Conservation (phyloP, 2,888 invertebrate species). For the Stenodera caucasica region DNA sequence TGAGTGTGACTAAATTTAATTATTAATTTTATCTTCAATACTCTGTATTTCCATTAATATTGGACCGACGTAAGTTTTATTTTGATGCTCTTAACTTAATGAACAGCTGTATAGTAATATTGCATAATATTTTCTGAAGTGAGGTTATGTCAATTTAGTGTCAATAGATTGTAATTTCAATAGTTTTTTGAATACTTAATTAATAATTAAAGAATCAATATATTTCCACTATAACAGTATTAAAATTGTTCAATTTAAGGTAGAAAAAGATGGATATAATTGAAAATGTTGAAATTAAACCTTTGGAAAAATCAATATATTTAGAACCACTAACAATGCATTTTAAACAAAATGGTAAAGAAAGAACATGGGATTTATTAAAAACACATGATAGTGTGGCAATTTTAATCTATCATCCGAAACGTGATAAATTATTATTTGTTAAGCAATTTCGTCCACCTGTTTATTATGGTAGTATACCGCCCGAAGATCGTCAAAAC, state of each 20-base stretch:
- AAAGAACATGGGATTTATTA: conserved; percentile 81
- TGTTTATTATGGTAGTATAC: conserved; percentile 72
- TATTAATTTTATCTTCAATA: no score
- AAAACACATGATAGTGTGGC: conserved; percentile 85
- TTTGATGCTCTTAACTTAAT: no score
- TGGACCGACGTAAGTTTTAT: no score
- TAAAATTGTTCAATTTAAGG: not conserved
- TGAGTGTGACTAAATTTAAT: no score
- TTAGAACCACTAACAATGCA: conserved; percentile 74
- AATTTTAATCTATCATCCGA: conserved; percentile 78
- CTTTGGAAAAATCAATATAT: conserved; percentile 60
- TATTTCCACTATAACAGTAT: not conserved
- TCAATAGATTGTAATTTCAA: no score
- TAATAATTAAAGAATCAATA: conserved; percentile 1
- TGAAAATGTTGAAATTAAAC: conserved; percentile 51
- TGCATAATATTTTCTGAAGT: no score
- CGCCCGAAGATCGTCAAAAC: conserved; percentile 45
- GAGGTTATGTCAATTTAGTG: no score
- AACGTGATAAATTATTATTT: conserved; percentile 75
- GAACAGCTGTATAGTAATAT: no score
- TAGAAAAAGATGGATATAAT: conserved; percentile 51
- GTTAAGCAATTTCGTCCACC: conserved; percentile 94
- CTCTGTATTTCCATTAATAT: no score
- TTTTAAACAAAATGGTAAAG: conserved; percentile 73
- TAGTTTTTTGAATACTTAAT: no score